phyloP scores from a whole-genome alignment of 1,140 invertebrate species.

The Nephotettix cincticeps region DNA sequence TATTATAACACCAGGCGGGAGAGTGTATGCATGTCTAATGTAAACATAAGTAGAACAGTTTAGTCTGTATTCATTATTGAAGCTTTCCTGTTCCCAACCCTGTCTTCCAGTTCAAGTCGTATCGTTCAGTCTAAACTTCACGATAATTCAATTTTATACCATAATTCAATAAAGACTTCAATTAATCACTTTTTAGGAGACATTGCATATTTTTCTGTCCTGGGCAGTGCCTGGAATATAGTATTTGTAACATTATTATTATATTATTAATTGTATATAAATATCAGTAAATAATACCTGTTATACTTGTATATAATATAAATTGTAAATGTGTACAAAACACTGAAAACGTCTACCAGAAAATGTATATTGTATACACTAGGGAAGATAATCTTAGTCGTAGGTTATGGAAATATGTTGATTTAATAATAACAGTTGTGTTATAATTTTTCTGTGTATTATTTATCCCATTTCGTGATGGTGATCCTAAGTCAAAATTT shows the following conservation, averaged over 20 bases:
- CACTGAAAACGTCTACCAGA: not conserved
- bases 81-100: not conserved
- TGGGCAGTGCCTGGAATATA: not conserved
- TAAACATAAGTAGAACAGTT: too few relatives aligned
- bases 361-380: slow-evolving; percentile 15
- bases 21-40: too few relatives aligned
- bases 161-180: too few relatives aligned
- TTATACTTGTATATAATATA: not conserved
- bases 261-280: slow-evolving; percentile 14
- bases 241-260: not conserved
- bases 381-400: slow-evolving; percentile 14
- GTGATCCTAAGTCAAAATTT: too few relatives aligned
- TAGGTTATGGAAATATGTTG: slow-evolving; percentile 22
- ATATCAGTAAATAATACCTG: slow-evolving; percentile 16
- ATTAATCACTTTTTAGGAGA: too few relatives aligned
- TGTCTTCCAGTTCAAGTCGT: slow-evolving; percentile 2
- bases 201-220: too few relatives aligned
- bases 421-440: slow-evolving; percentile 11
- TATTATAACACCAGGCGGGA: too few relatives aligned
- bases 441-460: too few relatives aligned
- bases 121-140: too few relatives aligned
- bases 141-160: too few relatives aligned
- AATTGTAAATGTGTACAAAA: slow-evolving; percentile 20
- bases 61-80: too few relatives aligned
- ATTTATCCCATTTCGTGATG: too few relatives aligned